Conservation (phyloP, 2,113 vertebrate species). For the Philantomba maxwellii region DNA sequence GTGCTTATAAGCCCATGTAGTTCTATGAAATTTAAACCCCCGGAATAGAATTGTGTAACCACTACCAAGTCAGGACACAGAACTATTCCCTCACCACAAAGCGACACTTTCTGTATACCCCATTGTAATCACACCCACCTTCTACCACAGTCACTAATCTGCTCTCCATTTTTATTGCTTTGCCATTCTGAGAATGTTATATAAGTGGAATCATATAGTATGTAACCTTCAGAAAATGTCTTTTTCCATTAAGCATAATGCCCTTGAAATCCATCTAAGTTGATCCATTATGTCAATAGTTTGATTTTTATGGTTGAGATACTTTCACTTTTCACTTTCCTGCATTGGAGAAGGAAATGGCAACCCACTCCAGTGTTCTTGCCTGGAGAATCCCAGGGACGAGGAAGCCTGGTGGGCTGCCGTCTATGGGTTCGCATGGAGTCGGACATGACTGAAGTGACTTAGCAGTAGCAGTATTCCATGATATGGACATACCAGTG, state of each 20-base stretch:
- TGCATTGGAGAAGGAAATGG: too few species aligned
- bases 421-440: fast-evolving
- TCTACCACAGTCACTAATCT: background rate
- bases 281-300: background rate
- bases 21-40: background rate
- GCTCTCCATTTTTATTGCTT: background rate
- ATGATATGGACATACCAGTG: background rate
- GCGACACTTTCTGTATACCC: background rate
- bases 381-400: too few species aligned
- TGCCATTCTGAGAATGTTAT: background rate
- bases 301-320: background rate
- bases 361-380: too few species aligned
- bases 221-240: background rate
- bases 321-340: too few species aligned
- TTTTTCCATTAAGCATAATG: background rate
- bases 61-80: background rate
- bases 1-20: background rate
- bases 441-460: too few species aligned
- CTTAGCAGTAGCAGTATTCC: too few species aligned
- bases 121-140: background rate
- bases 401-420: too few species aligned
- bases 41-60: background rate
- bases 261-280: background rate
- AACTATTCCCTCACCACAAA: background rate
- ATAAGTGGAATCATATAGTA: background rate